Conservation (phyloP, 2,888 invertebrate genomes). For the Chirona hameri region DNA sequence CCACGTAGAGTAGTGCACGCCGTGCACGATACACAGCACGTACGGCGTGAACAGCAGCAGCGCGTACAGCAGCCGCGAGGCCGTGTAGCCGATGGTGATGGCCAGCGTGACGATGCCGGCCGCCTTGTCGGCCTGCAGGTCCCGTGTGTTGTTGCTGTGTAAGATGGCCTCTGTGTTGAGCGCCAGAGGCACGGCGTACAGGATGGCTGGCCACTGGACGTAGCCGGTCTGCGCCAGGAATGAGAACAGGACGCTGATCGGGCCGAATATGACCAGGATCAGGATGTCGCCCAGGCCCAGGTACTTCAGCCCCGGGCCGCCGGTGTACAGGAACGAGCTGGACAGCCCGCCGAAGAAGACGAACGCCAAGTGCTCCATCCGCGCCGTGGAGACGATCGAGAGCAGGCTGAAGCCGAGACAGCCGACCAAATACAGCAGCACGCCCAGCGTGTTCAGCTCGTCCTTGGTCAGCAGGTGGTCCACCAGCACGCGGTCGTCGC, state of each 20-base stretch:
- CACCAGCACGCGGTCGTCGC: slow-evolving; percentile 91
- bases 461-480: slow-evolving; percentile 81
- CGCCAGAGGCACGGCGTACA: slow-evolving; percentile 89
- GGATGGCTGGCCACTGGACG: slow-evolving; percentile 84
- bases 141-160: slow-evolving; percentile 91
- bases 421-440: slow-evolving; percentile 79
- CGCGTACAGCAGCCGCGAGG: slow-evolving; percentile 85
- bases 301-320: slow-evolving; percentile 92
- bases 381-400: slow-evolving; percentile 76
- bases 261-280: slow-evolving; percentile 88
- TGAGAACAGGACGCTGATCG: slow-evolving; percentile 87
- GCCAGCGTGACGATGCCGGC: slow-evolving; percentile 93
- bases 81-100: slow-evolving; percentile 85
- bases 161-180: slow-evolving; percentile 92
- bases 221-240: slow-evolving; percentile 88
- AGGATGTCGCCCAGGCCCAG: slow-evolving; percentile 90
- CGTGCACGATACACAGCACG: slow-evolving; percentile 78
- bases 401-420: slow-evolving; percentile 76
- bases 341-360: slow-evolving; percentile 94
- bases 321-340: slow-evolving; percentile 93
- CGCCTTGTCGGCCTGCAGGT: slow-evolving; percentile 78
- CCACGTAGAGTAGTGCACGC: slow-evolving; percentile 79
- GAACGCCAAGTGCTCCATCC: slow-evolving; percentile 89
- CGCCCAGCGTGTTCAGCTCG: slow-evolving; percentile 82
- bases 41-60: slow-evolving; percentile 87